These are phyloP conservation scores for Onthophagus sagittarius DNA, from an alignment of 2,888 invertebrate species.

Conservation along the genomic window DNA sequence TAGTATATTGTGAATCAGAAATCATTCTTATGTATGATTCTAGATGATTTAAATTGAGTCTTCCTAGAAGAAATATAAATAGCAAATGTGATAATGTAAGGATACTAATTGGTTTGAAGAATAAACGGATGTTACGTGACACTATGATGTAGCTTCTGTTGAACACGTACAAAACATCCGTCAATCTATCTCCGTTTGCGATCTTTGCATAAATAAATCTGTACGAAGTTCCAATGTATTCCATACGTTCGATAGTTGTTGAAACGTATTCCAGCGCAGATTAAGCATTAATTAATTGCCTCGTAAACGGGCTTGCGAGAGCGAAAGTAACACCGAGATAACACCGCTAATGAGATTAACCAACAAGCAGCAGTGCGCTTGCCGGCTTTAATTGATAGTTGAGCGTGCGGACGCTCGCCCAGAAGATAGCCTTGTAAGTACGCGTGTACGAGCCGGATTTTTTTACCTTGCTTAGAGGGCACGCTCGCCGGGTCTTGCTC, in stretches of 20 bases:
- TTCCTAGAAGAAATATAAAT: no score
- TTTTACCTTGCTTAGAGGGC: conserved; percentile 10
- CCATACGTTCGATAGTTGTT: background rate
- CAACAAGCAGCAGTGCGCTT: conserved; percentile 40
- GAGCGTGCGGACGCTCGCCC: conserved; percentile 34
- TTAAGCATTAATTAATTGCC: conserved; percentile 49
- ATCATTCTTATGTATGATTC: no score
- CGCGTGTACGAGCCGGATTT: conserved; percentile 26
- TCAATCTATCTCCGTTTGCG: background rate
- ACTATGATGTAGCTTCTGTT: background rate
- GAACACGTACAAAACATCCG: background rate
- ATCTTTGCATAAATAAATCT: background rate
- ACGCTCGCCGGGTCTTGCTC: background rate
- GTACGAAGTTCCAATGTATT: background rate
- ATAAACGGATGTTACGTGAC: background rate
- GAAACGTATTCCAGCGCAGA: conserved; percentile 39
- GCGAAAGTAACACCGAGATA: conserved; percentile 47
- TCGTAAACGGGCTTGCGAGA: conserved; percentile 42
- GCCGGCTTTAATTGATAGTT: conserved; percentile 47
- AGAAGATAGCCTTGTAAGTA: conserved; percentile 45
- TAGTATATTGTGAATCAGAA: no score
- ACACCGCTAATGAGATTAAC: conserved; percentile 49
- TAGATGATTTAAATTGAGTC: no score
- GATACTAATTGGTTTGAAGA: background rate
- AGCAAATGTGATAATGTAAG: no score